A percentile compares a stretch with the other conserved stretches of the same genome.
Evolutionary conservation across 2,113 vertebrate genomes (phyloP).

Genomic region (Mesoclemmys tuberculata): DNA sequence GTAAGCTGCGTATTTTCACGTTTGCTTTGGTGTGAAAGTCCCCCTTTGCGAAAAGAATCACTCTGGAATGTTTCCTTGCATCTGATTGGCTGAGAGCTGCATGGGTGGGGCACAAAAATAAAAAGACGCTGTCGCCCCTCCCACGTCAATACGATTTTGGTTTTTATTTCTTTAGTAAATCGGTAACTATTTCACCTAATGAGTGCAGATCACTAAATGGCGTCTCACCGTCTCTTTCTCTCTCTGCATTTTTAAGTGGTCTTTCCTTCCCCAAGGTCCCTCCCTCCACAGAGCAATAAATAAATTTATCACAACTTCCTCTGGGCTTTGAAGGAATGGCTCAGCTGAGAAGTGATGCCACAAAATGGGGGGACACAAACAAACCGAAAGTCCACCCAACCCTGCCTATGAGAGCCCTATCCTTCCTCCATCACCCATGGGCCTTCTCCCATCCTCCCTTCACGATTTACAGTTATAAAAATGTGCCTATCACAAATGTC

Average conservation of each 20-base stretch:
- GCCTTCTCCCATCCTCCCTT: not conserved
- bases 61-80: not conserved
- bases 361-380: not conserved
- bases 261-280: not conserved
- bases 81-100: not conserved
- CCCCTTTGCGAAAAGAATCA: not conserved
- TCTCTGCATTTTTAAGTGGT: not conserved
- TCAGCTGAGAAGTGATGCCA: not conserved
- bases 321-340: not conserved
- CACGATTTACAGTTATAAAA: not conserved
- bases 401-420: not conserved
- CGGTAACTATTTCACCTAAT: not conserved
- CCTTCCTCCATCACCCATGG: not conserved
- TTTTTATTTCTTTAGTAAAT: not conserved
- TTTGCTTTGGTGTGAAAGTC: not conserved
- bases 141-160: not conserved
- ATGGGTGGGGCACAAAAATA: not conserved
- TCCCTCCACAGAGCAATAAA: not conserved
- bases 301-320: not conserved
- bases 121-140: not conserved
- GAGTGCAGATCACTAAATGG: not conserved
- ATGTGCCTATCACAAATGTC: not conserved
- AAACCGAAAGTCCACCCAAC: not conserved
- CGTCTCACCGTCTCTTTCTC: not conserved
- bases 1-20: not conserved